Conservation (phyloP, 2,113 vertebrate species). For the Nipponia nippon region DNA sequence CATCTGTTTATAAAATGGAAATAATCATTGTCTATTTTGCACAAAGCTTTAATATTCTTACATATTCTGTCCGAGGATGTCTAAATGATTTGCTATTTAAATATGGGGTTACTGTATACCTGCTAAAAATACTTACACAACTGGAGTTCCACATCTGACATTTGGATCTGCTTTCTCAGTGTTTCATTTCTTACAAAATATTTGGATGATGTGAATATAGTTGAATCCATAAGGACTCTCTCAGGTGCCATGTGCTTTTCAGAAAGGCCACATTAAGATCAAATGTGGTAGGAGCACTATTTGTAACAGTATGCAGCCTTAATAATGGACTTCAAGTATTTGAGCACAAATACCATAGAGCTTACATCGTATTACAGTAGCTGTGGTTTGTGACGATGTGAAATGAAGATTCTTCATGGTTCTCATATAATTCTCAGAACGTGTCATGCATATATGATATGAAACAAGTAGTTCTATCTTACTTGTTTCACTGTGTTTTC, state of each 20-base stretch:
- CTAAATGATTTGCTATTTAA: neutral
- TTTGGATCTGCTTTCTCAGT: neutral
- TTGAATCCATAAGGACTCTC: neutral
- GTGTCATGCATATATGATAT: neutral
- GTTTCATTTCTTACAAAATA: neutral
- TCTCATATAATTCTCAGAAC: neutral
- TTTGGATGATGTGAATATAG: neutral
- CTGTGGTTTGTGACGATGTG: neutral
- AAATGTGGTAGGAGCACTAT: neutral
- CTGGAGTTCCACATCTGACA: neutral
- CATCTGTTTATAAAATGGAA: neutral
- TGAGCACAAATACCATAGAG: neutral
- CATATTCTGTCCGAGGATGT: neutral
- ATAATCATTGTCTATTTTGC: neutral
- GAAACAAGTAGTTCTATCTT: constrained; percentile 13
- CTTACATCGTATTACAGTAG: neutral
- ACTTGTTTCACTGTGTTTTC: constrained; percentile 35
- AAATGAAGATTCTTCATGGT: neutral
- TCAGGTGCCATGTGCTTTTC: neutral
- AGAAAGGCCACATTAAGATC: neutral
- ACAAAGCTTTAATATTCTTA: neutral
- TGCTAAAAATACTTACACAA: neutral
- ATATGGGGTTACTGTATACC: neutral
- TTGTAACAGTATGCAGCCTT: neutral
- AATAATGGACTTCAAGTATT: neutral